Conservation (phyloP, 2,113 vertebrate species). For the Tor tambroides region DNA sequence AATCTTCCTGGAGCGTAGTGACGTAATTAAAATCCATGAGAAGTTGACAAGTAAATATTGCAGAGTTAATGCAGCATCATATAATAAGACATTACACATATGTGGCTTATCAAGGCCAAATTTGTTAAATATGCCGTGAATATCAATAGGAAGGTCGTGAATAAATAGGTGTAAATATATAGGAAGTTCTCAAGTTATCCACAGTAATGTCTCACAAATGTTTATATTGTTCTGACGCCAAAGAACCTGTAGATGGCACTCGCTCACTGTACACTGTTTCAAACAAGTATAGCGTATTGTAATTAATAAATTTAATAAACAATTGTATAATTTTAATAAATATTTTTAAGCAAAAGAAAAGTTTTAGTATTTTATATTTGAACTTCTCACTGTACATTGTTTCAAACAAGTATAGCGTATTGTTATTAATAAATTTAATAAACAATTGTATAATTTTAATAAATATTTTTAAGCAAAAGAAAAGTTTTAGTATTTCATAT, state of each 20-base stretch:
- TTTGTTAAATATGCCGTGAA: neutral
- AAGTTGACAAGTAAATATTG: neutral
- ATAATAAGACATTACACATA: neutral
- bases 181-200: neutral
- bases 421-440: too few relatives aligned
- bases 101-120: neutral
- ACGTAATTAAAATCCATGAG: neutral
- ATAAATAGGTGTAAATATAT: too few relatives aligned
- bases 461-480: neutral
- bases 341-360: neutral
- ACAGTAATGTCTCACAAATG: neutral
- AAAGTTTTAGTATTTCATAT: neutral
- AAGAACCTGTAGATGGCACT: conserved; percentile 28
- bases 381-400: neutral
- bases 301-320: too few relatives aligned
- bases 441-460: too few relatives aligned
- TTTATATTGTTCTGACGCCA: neutral
- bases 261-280: neutral
- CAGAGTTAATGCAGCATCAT: neutral
- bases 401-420: neutral
- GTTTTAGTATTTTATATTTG: neutral
- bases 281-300: neutral
- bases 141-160: neutral
- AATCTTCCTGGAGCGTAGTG: neutral
- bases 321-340: too few relatives aligned